A percentile compares a stretch with the other conserved stretches of the same genome.
phyloP scores from a whole-genome alignment of 2,113 vertebrate genomes.

The Notarius lentiginosus region DNA sequence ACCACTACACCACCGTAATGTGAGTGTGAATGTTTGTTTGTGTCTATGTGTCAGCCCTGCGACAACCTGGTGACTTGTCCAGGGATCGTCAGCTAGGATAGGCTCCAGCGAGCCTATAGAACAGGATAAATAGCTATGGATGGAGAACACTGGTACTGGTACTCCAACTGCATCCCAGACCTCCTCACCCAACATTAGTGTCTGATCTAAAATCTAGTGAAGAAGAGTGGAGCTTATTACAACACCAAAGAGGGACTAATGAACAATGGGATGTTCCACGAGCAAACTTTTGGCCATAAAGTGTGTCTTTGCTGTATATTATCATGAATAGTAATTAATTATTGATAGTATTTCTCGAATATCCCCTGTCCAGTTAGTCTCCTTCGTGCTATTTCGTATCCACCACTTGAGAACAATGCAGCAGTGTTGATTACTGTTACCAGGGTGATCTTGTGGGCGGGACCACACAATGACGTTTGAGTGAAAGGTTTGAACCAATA shows the following conservation, averaged over 20 bases:
- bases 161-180: neutral
- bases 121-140: too few relatives aligned
- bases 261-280: neutral
- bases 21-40: too few relatives aligned
- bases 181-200: neutral
- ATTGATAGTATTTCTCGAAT: neutral
- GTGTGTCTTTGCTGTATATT: neutral
- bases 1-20: too few relatives aligned
- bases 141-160: too few relatives aligned
- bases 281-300: neutral
- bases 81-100: too few relatives aligned
- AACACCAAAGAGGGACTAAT: neutral
- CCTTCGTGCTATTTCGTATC: neutral
- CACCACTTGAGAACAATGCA: neutral
- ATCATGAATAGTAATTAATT: neutral
- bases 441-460: conserved; percentile 64
- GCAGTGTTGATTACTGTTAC: conserved; percentile 71
- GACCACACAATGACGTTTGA: conserved; percentile 54
- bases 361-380: too few relatives aligned
- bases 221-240: neutral
- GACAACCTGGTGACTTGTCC: too few relatives aligned
- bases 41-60: too few relatives aligned
- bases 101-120: too few relatives aligned
- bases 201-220: too few relatives aligned
- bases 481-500: conserved; percentile 62